Conservation (phyloP, 2,888 invertebrate species). For the Neoascia interrupta region DNA sequence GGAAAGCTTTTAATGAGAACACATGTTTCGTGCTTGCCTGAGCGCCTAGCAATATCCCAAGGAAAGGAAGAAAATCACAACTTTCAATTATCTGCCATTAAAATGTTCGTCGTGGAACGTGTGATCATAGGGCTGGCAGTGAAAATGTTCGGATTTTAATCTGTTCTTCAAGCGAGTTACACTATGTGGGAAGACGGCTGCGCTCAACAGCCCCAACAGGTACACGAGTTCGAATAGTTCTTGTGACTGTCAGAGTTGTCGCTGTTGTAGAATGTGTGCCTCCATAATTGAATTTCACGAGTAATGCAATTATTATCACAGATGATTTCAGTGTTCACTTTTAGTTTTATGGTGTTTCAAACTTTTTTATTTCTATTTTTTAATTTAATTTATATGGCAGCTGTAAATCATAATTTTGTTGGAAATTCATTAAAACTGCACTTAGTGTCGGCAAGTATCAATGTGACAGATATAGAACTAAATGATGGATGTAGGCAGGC, state of each 20-base stretch:
- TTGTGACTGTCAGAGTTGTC: not conserved
- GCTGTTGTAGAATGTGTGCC: slow-evolving; percentile 5
- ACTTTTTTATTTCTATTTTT: slow-evolving; percentile 1
- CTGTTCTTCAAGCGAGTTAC: slow-evolving; percentile 33
- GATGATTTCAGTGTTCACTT: slow-evolving; percentile 21
- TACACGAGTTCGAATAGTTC: not conserved
- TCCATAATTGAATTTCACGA: slow-evolving; percentile 47
- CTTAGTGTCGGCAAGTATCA: slow-evolving; percentile 18
- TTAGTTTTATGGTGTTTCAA: not conserved
- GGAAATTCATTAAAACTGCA: slow-evolving; percentile 48
- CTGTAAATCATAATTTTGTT: slow-evolving; percentile 18
- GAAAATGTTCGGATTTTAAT: slow-evolving; percentile 24
- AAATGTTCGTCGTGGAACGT: slow-evolving; percentile 52
- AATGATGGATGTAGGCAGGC: slow-evolving; percentile 51
- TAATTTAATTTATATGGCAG: slow-evolving; percentile 30
- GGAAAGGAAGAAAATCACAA: slow-evolving; percentile 62
- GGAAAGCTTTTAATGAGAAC: slow-evolving; percentile 70
- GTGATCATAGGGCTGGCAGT: slow-evolving; percentile 33
- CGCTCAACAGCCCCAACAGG: slow-evolving; percentile 23
- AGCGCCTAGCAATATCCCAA: not conserved
- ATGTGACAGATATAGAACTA: slow-evolving; percentile 30
- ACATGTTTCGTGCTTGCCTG: slow-evolving; percentile 59
- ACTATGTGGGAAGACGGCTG: not conserved
- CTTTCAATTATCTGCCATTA: slow-evolving; percentile 68
- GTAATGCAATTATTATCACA: slow-evolving; percentile 48